Conservation (phyloP, 2,888 invertebrate genomes). For the Sialis lutaria region DNA sequence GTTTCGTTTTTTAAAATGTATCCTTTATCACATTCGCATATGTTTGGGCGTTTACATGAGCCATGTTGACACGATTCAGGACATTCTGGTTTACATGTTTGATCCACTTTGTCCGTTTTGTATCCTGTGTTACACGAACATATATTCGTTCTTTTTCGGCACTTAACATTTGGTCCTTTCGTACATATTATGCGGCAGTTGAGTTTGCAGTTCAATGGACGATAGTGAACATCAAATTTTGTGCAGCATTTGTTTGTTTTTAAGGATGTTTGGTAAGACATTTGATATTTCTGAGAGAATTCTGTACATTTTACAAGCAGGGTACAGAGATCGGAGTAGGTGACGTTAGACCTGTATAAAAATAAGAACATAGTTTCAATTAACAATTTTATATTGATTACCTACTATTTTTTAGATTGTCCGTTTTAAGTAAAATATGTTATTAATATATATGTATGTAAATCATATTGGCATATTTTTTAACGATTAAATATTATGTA, state of each 20-base stretch:
- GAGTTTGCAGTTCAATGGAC: slow-evolving; percentile 13
- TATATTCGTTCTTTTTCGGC: slow-evolving; percentile 28
- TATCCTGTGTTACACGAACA: slow-evolving; percentile 19
- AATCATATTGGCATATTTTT: no score
- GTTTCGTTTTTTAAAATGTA: slow-evolving; percentile 22
- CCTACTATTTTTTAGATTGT: no score
- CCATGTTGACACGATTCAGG: slow-evolving; percentile 13
- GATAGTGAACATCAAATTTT: slow-evolving; percentile 11
- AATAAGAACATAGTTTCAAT: no score
- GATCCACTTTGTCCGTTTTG: slow-evolving; percentile 10
- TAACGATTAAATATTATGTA: no score
- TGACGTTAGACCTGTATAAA: not conserved
- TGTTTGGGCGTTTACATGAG: slow-evolving; percentile 12
- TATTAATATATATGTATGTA: no score
- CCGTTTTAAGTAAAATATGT: no score
- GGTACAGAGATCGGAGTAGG: slow-evolving; percentile 20
- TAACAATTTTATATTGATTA: no score
- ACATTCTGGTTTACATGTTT: slow-evolving; percentile 17
- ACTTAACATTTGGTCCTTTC: slow-evolving; percentile 34
- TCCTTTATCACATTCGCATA: slow-evolving; percentile 26
- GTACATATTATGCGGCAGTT: slow-evolving; percentile 14
- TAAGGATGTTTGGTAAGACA: slow-evolving; percentile 15
- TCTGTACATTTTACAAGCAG: slow-evolving; percentile 23
- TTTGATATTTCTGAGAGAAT: slow-evolving; percentile 15
- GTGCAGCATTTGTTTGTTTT: slow-evolving; percentile 11